Conservation (phyloP, 1,140 invertebrate species). For the Lepidurus packardi region DNA sequence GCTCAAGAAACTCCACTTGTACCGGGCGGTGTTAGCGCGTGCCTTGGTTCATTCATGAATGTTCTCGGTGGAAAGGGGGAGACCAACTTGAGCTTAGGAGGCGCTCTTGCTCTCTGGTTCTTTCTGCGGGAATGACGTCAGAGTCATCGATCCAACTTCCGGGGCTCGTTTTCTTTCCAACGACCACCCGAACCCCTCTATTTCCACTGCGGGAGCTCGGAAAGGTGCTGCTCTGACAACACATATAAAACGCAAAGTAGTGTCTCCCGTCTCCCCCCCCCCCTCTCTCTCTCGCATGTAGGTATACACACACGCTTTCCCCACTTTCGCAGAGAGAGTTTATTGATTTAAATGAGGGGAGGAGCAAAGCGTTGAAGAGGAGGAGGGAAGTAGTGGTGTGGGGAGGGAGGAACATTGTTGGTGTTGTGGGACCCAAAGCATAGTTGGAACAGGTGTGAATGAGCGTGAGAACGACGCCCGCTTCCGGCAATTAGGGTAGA, state of each 20-base stretch:
- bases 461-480: not conserved
- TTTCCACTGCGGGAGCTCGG: too few species aligned
- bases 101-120: not conserved
- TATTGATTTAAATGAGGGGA: not conserved
- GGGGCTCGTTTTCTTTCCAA: not conserved
- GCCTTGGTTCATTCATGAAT: constrained; percentile 14
- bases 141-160: not conserved
- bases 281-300: not conserved
- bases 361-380: not conserved
- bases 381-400: not conserved
- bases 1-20: not conserved
- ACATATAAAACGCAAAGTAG: too few species aligned
- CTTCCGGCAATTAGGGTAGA: not conserved
- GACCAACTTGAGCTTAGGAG: not conserved
- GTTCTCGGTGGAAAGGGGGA: not conserved
- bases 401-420: too few species aligned
- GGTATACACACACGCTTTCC: not conserved
- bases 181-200: too few species aligned
- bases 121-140: not conserved
- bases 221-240: too few species aligned
- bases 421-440: too few species aligned
- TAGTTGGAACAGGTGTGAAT: not conserved
- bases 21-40: constrained; percentile 7
- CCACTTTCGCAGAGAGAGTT: not conserved
- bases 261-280: too few species aligned